Evolutionary conservation across 2,113 vertebrate genomes (phyloP).

Genomic region (Lontra canadensis): DNA sequence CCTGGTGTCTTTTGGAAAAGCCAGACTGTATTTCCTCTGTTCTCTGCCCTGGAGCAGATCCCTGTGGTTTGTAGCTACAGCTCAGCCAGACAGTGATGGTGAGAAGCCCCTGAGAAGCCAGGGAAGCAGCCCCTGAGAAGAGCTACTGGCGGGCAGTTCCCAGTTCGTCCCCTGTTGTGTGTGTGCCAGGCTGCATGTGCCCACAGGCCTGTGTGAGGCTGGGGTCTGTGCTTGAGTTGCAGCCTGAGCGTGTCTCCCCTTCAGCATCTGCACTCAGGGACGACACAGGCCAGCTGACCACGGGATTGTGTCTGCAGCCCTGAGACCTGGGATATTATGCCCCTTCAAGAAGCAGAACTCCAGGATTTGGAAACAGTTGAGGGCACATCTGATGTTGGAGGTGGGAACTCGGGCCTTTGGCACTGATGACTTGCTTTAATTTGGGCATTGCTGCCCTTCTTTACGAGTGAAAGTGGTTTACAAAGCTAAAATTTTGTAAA

Average conservation of each 20-base stretch:
- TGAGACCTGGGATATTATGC: no score
- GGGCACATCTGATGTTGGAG: not conserved
- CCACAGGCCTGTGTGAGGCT: fast-evolving
- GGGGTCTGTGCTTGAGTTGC: not conserved
- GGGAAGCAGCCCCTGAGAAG: not conserved
- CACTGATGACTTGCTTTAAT: no score
- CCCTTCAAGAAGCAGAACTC: not conserved
- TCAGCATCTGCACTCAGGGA: fast-evolving
- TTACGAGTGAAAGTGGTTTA: not conserved
- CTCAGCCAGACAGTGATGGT: not conserved
- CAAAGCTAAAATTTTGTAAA: not conserved
- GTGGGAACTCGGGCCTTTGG: not conserved
- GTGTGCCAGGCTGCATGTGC: not conserved
- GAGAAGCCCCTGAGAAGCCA: not conserved
- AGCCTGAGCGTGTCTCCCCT: not conserved
- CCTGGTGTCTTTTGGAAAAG: not conserved
- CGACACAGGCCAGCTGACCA: fast-evolving
- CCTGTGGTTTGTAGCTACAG: fast-evolving
- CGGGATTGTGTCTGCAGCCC: not conserved
- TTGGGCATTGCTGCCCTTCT: not conserved
- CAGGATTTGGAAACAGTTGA: not conserved
- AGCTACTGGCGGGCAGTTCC: fast-evolving
- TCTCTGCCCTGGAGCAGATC: not conserved
- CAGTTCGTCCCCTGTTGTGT: not conserved
- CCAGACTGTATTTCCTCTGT: not conserved